Conservation (phyloP, 1,140 invertebrate species). For the Meloidogyne exigua region DNA sequence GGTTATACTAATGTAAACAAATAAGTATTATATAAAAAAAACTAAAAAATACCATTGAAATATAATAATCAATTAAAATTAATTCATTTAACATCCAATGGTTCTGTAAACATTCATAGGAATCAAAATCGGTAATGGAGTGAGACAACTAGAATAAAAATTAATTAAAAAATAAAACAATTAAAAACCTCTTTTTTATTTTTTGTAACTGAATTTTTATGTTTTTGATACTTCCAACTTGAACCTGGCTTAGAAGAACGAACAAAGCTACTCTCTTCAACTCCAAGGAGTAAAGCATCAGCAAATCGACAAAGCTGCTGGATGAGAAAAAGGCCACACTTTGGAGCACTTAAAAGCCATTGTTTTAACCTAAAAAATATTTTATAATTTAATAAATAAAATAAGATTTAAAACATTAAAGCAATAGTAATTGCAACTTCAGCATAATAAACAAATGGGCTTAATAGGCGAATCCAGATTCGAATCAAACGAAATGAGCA, state of each 20-base stretch:
- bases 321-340: constrained; percentile 33
- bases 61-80: constrained; percentile 19
- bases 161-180: neutral
- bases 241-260: neutral
- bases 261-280: constrained; percentile 31
- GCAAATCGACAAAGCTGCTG: constrained; percentile 46
- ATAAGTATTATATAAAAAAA: neutral
- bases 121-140: constrained; percentile 6
- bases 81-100: neutral
- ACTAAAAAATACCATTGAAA: neutral
- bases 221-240: neutral
- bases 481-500: constrained; percentile 44
- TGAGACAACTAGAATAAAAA: neutral
- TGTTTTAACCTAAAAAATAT: constrained; percentile 36
- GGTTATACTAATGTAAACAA: neutral
- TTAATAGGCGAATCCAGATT: constrained; percentile 34
- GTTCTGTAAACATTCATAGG: neutral
- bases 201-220: neutral
- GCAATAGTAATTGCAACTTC: constrained; percentile 40
- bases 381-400: neutral
- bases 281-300: constrained; percentile 34
- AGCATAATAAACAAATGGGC: constrained; percentile 39
- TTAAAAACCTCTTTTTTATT: neutral
- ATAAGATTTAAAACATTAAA: constrained; percentile 46
- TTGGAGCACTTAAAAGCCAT: constrained; percentile 32